Conservation (phyloP, 2,888 invertebrate species). For the Tenthredo mesomela region DNA sequence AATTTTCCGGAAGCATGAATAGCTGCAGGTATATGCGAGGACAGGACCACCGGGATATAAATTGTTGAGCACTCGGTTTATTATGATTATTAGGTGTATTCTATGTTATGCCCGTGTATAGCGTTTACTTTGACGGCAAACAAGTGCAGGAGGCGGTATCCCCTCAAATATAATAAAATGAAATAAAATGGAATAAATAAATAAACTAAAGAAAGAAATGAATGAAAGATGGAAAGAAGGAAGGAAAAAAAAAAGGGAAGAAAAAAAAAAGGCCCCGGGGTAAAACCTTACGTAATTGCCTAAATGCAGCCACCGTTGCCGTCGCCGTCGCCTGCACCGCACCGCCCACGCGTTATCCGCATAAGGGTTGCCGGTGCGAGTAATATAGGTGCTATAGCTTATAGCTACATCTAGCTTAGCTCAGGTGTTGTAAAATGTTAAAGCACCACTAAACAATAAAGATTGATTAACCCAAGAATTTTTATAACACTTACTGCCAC, state of each 20-base stretch:
- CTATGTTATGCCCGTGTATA: neutral
- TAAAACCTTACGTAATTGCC: constrained; percentile 36
- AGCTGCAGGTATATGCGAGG: neutral
- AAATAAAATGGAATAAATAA: constrained; percentile 51
- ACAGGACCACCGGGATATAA: constrained; percentile 14
- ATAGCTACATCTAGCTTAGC: constrained; percentile 52
- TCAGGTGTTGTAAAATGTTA: constrained; percentile 66
- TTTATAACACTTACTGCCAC: constrained; percentile 63
- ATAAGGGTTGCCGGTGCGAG: constrained; percentile 48
- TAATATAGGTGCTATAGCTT: constrained; percentile 42
- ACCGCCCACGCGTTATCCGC: constrained; percentile 54
- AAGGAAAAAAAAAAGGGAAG: constrained; percentile 59
- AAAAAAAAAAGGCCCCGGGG: neutral
- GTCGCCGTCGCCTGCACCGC: too few species aligned
- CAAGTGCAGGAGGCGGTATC: constrained; percentile 48
- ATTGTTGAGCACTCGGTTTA: neutral
- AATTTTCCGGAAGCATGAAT: constrained; percentile 38
- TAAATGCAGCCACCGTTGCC: constrained; percentile 59
- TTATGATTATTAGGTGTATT: constrained; percentile 42
- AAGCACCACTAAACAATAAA: constrained; percentile 65
- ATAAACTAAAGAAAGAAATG: constrained; percentile 57
- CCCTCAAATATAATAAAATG: constrained; percentile 50
- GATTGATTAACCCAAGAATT: constrained; percentile 72
- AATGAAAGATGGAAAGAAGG: neutral
- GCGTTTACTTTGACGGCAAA: constrained; percentile 42